Evolutionary conservation across 2,113 vertebrate genomes (phyloP).

Genomic region (Bubo scandiacus): DNA sequence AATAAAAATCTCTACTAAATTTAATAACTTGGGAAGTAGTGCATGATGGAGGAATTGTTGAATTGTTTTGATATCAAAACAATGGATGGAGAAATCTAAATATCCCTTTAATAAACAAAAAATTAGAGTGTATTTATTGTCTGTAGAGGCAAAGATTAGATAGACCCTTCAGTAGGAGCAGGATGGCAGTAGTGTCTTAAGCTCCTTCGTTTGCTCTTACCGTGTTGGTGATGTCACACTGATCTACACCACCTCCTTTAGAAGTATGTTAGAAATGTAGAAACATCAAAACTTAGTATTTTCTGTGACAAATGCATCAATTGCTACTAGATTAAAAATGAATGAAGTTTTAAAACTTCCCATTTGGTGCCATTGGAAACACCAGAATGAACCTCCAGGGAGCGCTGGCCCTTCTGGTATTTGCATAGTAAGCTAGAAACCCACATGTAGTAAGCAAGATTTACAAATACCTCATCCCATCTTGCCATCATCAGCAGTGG

Average conservation of each 20-base stretch:
- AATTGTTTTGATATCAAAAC: conserved; percentile 49
- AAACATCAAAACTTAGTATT: background rate
- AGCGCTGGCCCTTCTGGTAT: background rate
- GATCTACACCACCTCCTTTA: background rate
- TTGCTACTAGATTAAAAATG: background rate
- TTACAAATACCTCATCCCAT: too few relatives aligned
- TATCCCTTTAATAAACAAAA: conserved; percentile 9
- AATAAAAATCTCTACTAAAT: conserved; percentile 51
- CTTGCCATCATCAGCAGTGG: background rate
- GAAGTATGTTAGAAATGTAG: background rate
- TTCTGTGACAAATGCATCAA: background rate
- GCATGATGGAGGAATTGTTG: conserved; percentile 34
- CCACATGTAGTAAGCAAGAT: background rate
- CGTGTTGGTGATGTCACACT: background rate
- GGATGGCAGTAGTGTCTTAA: background rate
- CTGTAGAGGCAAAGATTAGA: background rate
- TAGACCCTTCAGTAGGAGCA: background rate
- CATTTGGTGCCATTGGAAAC: background rate
- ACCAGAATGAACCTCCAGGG: background rate
- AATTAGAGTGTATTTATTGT: background rate
- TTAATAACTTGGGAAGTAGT: conserved; percentile 53
- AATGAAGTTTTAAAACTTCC: background rate
- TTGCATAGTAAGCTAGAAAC: background rate
- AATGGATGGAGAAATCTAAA: background rate
- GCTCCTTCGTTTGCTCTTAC: background rate